Conservation (phyloP, 2,888 invertebrate species). For the Eudasyphora cyanicolor region DNA sequence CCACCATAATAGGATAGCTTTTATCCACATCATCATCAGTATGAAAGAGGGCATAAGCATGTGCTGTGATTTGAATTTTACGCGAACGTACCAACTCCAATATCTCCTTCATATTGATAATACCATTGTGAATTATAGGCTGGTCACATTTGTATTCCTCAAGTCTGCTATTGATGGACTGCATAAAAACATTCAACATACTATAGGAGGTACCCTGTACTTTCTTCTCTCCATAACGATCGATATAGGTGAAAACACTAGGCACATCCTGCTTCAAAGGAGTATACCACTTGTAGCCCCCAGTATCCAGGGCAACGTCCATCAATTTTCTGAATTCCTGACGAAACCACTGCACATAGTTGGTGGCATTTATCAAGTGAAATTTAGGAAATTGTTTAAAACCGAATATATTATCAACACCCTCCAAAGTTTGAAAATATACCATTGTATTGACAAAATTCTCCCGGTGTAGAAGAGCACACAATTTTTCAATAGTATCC, state of each 20-base stretch:
- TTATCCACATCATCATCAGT: conserved; percentile 70
- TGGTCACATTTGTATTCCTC: conserved; percentile 54
- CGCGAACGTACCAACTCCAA: conserved; percentile 69
- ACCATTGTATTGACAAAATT: conserved; percentile 68
- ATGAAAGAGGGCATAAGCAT: conserved; percentile 71
- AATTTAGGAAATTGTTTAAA: background rate
- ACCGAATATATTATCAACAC: background rate
- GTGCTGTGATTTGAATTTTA: conserved; percentile 69
- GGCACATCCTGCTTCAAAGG: conserved; percentile 71
- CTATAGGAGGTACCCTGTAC: conserved; percentile 59
- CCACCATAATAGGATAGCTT: conserved; percentile 73
- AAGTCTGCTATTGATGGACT: conserved; percentile 69
- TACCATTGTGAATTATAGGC: conserved; percentile 45
- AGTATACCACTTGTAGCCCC: conserved; percentile 68
- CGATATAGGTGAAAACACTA: conserved; percentile 66
- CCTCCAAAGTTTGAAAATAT: conserved; percentile 66
- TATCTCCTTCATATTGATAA: conserved; percentile 71
- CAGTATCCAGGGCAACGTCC: conserved; percentile 54
- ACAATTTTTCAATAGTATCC: conserved; percentile 22
- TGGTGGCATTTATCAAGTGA: background rate
- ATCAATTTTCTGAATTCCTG: background rate
- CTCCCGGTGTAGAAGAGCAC: conserved; percentile 51
- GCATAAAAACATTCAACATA: conserved; percentile 67
- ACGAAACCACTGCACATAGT: background rate
- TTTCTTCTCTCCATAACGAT: conserved; percentile 28